Evolutionary conservation across 2,888 invertebrate species (phyloP), one percentile per base, ranked within the genome.

Genomic region (Smittia aterrima): DNA sequence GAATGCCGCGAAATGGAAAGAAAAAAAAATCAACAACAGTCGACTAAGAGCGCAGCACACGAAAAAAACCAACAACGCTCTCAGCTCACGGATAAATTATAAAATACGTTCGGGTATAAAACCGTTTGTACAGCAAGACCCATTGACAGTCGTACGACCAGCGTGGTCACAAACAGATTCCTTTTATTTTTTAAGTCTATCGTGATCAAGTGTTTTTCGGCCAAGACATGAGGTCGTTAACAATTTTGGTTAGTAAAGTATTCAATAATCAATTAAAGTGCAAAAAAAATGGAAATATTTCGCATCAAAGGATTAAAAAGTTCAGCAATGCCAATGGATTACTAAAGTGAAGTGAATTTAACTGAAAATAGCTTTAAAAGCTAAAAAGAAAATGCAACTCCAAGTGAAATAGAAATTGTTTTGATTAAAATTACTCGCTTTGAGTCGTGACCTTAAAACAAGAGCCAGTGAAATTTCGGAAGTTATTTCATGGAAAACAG

Each of bases 211-310:
- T 47, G 47, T 27, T n/a, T n/a, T 67, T 67, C 72, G 72, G 62
- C 62, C 72, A 40, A 54, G 40, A 76, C 77, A 83, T 83, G 83
- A 81, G 80, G 82, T 82, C 82, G 82, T 81, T 82, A 77, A 80
- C 79, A 78, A 78, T 83, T 78, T 80, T 83, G 83, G 83, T 83
- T 81, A 82, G 83, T 83, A 72, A n/a, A 62, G 20, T 16, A 70
- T 38, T 20, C 22, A 38, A 24, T 1, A 18, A 22, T 70, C 13
- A 20, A 25, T 24, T 25, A 70, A 67, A 24, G 24, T 24, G 67
- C 40, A 67, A 67, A 64, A n/a, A 58, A 58, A 47, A n/a, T 32
- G 32, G 9, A 47, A 47, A 22, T 41, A 41, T 58, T 66, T 66
- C 11, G 9, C 4, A 38, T n/a, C 47, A 7, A 66, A 66, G 32